Percentiles rank a stretch among this genome's conserved stretches.
phyloP scores from a whole-genome alignment of 23 tunicate species.

The Halocynthia aurantium region DNA sequence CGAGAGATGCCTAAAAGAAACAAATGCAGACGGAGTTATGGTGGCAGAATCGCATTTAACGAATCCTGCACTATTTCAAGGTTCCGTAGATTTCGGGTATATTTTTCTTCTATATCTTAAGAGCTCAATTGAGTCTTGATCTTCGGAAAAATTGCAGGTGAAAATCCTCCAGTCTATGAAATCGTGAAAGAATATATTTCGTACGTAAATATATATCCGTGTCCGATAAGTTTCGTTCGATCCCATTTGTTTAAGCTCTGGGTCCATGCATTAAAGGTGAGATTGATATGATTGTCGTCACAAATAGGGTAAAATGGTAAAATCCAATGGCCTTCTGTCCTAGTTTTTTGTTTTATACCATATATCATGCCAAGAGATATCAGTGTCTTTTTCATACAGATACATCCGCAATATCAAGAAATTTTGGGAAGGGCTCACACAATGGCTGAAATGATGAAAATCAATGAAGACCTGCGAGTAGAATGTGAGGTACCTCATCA shows the following conservation, averaged over 20 bases:
- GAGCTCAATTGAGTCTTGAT: background rate
- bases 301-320: too few relatives aligned
- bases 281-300: background rate
- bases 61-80: conserved; percentile 79
- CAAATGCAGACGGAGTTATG: conserved; percentile 96
- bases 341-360: too few relatives aligned
- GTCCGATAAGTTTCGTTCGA: conserved; percentile 48
- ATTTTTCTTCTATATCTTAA: background rate
- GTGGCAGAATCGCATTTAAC: conserved; percentile 86
- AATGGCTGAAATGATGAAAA: conserved; percentile 9
- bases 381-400: conserved; percentile 21
- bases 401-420: conserved; percentile 27
- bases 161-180: conserved; percentile 41
- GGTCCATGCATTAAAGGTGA: conserved; percentile 49
- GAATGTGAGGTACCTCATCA: conserved; percentile 6
- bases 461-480: conserved; percentile 31
- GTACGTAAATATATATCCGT: conserved; percentile 39
- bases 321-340: too few relatives aligned
- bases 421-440: conserved; percentile 36
- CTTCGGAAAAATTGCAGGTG: conserved; percentile 3
- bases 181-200: conserved; percentile 57
- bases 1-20: conserved; percentile 53
- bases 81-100: background rate
- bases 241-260: conserved; percentile 64
- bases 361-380: too few relatives aligned